phyloP scores from a whole-genome alignment of 2,888 invertebrate genomes.

The Drosophila falleni region DNA sequence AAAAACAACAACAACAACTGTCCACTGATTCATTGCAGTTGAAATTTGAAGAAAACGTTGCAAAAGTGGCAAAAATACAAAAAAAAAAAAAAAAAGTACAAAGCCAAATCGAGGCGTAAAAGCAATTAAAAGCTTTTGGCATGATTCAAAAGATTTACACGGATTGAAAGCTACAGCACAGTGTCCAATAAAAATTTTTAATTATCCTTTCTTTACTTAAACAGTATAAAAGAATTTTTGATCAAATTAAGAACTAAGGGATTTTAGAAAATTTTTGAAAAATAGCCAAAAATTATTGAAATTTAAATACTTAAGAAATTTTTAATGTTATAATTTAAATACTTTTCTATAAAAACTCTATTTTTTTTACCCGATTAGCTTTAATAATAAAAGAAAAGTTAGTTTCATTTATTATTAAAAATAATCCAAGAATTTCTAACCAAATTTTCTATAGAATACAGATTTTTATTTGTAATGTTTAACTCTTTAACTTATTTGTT shows the following conservation, averaged over 20 bases:
- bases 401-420: background rate
- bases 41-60: conserved; percentile 13
- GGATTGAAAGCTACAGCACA: conserved; percentile 3
- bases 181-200: background rate
- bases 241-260: no score
- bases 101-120: conserved; percentile 20
- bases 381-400: no score
- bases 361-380: no score
- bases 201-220: no score
- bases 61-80: background rate
- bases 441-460: no score
- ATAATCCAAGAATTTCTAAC: background rate
- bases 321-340: no score
- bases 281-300: background rate
- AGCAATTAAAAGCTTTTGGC: conserved; percentile 50
- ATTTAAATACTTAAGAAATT: background rate
- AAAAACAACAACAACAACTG: conserved; percentile 12
- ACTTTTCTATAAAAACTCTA: no score
- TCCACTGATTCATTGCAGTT: conserved; percentile 52
- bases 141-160: conserved; percentile 27
- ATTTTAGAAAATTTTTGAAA: no score
- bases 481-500: background rate
- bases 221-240: no score
- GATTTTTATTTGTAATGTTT: background rate
- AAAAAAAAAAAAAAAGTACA: no score